Base-by-base conservation (phyloP, 1,140 invertebrate species). In the Tribolium madens region DNA sequence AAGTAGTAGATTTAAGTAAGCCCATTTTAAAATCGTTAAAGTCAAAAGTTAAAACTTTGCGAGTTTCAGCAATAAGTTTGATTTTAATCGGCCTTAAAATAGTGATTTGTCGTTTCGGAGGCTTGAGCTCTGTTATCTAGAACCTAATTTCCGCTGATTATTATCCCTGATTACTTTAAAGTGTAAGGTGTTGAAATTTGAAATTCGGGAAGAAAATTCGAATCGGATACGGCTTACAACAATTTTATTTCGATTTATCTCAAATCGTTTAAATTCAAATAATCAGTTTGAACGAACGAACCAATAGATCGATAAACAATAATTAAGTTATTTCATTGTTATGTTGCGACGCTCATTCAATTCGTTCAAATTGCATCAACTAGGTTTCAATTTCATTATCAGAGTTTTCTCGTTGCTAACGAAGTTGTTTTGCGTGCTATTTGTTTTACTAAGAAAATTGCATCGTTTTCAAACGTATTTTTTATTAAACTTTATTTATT, bases 321-420 rank as follows among this genome's bases (percentile, higher is more conserved):
- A 73, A 73, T 73, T 73, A 73, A 73, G 70, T 73, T 73, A 53
- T 73, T 50, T 53, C 47, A 73, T 73, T 73, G 50, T 73, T 71
- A 18, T 73, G 70, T 52, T 73, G 70, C 47, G 33, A 33, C 70
- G 46, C 70, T 73, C 31, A 50, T 73, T 73, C 70, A 52, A 73
- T 73, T 73, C 26, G 47, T 53, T n/a, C 18, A 52, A 73, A 73
- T 52, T 73, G 70, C 47, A 73, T 73, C 70, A 73, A 73, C 47
- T 73, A 52, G 70, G 70, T 73, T 73, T 73, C 70, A 73, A 73
- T 73, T 73, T 73, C 46, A 53, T 73, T 73, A 73, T 50, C 47
- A 21, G 70, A 73, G 50, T 73, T 73, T 53, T 73, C 70, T 52
- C 47, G 21, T 73, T 50, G 17, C 47, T 73, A 73, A 73, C 70